These are phyloP conservation scores for Rhinichthys klamathensis DNA, from an alignment of 2,113 vertebrate genomes.

Conservation along the genomic window DNA sequence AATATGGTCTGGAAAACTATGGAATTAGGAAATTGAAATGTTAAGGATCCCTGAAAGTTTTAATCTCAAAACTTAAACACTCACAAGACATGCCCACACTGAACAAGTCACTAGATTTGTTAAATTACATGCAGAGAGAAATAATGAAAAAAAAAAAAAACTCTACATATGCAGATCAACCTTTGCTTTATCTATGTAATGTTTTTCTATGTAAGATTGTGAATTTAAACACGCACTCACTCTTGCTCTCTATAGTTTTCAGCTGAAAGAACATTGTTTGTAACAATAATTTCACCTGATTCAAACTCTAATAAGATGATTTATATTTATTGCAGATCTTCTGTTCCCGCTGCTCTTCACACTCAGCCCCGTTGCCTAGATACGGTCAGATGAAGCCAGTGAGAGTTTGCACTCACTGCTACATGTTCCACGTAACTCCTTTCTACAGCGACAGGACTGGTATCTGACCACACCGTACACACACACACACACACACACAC, in stretches of 20 bases:
- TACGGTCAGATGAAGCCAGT: slow-evolving; percentile 97
- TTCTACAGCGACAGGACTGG: slow-evolving; percentile 94
- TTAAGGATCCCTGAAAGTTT: background rate
- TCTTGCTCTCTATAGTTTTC: background rate
- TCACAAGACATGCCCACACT: background rate
- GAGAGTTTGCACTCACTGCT: slow-evolving; percentile 98
- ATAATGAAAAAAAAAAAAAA: background rate
- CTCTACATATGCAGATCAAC: background rate
- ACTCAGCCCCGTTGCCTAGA: slow-evolving; percentile 93
- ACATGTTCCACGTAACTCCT: slow-evolving; percentile 97
- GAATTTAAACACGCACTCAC: background rate
- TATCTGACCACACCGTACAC: slow-evolving; percentile 76
- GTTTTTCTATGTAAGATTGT: background rate
- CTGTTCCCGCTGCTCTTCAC: slow-evolving; percentile 96
- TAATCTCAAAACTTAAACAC: background rate
- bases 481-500: background rate
- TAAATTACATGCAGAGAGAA: too few relatives aligned
- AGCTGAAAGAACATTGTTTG: background rate
- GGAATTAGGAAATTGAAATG: too few relatives aligned
- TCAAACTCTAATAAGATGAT: background rate
- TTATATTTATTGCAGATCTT: slow-evolving; percentile 86
- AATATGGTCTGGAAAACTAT: too few relatives aligned
- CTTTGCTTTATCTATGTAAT: too few relatives aligned
- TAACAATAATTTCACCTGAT: background rate
- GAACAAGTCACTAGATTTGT: too few relatives aligned